phyloP scores from a whole-genome alignment of 2,797 vertebrate genomes.

The Epinephelus awoara region DNA sequence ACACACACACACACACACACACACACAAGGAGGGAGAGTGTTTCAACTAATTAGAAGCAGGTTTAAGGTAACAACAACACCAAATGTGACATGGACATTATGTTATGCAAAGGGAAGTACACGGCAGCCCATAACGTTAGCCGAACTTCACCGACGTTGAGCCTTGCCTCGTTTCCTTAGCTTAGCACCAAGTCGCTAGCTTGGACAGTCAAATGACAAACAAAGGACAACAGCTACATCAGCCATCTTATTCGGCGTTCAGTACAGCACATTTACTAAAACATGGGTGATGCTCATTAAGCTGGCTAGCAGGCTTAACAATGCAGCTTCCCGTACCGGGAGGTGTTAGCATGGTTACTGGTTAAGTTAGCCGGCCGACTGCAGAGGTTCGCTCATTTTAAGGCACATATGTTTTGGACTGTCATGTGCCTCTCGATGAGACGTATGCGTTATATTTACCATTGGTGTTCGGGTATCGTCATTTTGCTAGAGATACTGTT shows the following conservation, averaged over 20 bases:
- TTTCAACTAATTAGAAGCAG: neutral
- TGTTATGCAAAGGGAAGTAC: slow-evolving; percentile 9
- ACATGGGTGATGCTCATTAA: neutral
- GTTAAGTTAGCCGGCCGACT: slow-evolving; percentile 26
- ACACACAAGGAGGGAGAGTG: neutral
- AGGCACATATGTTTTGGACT: slow-evolving; percentile 5
- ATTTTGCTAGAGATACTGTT: rapidly evolving
- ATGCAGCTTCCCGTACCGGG: neutral
- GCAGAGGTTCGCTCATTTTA: slow-evolving; percentile 51
- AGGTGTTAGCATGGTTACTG: slow-evolving; percentile 24
- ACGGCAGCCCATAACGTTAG: neutral
- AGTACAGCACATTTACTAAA: neutral
- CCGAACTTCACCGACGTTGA: neutral
- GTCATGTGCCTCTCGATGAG: slow-evolving; percentile 42
- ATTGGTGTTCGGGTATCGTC: neutral
- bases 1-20: neutral
- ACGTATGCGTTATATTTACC: neutral
- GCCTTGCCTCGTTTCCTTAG: slow-evolving; percentile 49
- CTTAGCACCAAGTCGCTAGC: slow-evolving; percentile 46
- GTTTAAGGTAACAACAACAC: slow-evolving; percentile 18
- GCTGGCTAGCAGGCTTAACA: neutral
- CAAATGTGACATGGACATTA: neutral
- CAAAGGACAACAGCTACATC: slow-evolving; percentile 41
- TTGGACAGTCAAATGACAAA: slow-evolving; percentile 39
- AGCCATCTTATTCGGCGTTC: slow-evolving; percentile 30